phyloP scores from a whole-genome alignment of 2,797 vertebrate genomes.

The Sebastes nivosus region DNA sequence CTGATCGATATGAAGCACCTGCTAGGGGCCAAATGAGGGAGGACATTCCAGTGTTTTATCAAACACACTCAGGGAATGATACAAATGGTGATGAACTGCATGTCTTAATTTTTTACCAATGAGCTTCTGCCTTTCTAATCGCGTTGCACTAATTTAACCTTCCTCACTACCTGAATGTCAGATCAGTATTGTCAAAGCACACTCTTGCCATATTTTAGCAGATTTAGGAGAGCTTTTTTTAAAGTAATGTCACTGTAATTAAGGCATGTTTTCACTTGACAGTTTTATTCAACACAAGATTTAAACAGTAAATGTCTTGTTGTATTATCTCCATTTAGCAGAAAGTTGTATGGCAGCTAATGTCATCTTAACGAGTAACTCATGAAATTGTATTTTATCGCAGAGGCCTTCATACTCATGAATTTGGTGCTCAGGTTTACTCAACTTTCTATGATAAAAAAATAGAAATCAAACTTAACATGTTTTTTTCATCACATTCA shows the following conservation, averaged over 20 bases:
- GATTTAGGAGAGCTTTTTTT: slow-evolving; percentile 16
- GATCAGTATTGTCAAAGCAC: background rate
- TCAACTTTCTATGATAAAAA: slow-evolving; percentile 8
- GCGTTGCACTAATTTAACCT: slow-evolving; percentile 29
- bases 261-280: background rate
- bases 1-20: background rate
- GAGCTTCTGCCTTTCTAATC: background rate
- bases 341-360: slow-evolving; percentile 38
- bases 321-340: background rate
- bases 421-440: slow-evolving; percentile 5
- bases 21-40: slow-evolving; percentile 6
- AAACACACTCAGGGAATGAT: slow-evolving; percentile 32
- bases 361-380: slow-evolving; percentile 16
- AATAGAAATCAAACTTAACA: background rate
- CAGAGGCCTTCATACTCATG: slow-evolving; percentile 19
- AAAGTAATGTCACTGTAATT: background rate
- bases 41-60: slow-evolving; percentile 30
- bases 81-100: background rate
- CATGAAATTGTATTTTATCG: slow-evolving; percentile 19
- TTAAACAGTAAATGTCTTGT: slow-evolving; percentile 5
- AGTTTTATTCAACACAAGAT: background rate
- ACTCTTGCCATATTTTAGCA: slow-evolving; percentile 22
- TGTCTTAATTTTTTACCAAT: slow-evolving; percentile 9
- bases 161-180: background rate
- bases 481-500: background rate